These are phyloP conservation scores for Mungos mungo DNA, from an alignment of 2,113 vertebrate species.

Conservation along the genomic window DNA sequence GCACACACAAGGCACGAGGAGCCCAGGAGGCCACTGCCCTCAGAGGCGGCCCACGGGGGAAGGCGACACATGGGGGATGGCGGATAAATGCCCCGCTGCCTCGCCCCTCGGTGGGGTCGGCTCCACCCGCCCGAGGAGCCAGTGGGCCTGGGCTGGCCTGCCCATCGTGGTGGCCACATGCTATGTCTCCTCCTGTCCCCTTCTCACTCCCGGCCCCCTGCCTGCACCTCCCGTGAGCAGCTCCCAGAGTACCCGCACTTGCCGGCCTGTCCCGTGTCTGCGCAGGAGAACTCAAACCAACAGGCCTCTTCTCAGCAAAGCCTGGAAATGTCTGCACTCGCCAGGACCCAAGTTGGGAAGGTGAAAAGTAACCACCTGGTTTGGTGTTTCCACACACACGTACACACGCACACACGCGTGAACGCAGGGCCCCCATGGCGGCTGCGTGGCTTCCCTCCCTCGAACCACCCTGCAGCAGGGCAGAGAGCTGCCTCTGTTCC, in stretches of 20 bases:
- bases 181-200: neutral
- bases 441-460: too few relatives aligned
- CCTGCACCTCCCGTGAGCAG: neutral
- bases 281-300: too few relatives aligned
- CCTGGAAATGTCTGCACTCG: neutral
- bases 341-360: neutral
- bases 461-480: too few relatives aligned
- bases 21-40: neutral
- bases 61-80: too few relatives aligned
- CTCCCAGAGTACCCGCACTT: neutral
- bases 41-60: neutral
- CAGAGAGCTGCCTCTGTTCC: too few relatives aligned
- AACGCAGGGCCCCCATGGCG: too few relatives aligned
- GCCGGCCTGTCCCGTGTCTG: neutral
- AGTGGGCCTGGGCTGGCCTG: neutral
- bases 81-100: neutral
- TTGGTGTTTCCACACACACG: too few relatives aligned
- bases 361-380: too few relatives aligned
- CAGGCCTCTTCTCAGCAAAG: neutral
- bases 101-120: accelerated
- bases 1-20: neutral
- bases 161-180: neutral
- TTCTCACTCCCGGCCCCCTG: neutral
- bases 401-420: too few relatives aligned
- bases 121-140: too few relatives aligned